Conservation (phyloP, 92 coral and sea anemone species). For the Zoanthus solanderi region DNA sequence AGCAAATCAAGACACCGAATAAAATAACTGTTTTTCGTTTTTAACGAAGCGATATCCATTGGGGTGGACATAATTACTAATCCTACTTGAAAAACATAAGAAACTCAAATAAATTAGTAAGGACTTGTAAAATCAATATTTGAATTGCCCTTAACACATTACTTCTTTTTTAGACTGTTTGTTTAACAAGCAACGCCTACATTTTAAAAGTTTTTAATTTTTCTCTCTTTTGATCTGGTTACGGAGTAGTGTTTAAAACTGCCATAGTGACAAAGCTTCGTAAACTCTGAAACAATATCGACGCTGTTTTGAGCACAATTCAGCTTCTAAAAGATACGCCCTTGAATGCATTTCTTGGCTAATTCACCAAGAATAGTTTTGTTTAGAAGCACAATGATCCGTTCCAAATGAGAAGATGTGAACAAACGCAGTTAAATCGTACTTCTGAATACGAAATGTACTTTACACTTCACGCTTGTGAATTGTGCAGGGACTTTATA, state of each 20-base stretch:
- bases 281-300: not conserved
- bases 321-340: not conserved
- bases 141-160: not conserved
- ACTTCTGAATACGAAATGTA: constrained; percentile 46
- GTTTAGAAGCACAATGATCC: constrained; percentile 20
- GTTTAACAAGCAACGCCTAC: not conserved
- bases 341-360: constrained; percentile 15
- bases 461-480: constrained; percentile 6
- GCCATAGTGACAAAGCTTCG: not conserved
- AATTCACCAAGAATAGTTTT: constrained; percentile 2
- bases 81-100: not conserved
- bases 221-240: not conserved
- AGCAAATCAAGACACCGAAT: not conserved
- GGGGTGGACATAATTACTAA: not conserved
- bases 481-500: constrained; percentile 6
- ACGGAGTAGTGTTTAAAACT: not conserved
- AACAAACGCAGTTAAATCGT: constrained; percentile 21
- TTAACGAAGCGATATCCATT: not conserved
- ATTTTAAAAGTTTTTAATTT: not conserved
- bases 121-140: not conserved
- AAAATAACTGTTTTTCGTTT: not conserved
- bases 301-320: constrained; percentile 1
- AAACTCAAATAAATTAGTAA: not conserved
- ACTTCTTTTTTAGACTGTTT: not conserved
- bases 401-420: constrained; percentile 38